A percentile compares a stretch with the other conserved stretches of the same genome.
Conservation (phyloP, 2,888 invertebrate species). For the Drosophila lutescens region DNA sequence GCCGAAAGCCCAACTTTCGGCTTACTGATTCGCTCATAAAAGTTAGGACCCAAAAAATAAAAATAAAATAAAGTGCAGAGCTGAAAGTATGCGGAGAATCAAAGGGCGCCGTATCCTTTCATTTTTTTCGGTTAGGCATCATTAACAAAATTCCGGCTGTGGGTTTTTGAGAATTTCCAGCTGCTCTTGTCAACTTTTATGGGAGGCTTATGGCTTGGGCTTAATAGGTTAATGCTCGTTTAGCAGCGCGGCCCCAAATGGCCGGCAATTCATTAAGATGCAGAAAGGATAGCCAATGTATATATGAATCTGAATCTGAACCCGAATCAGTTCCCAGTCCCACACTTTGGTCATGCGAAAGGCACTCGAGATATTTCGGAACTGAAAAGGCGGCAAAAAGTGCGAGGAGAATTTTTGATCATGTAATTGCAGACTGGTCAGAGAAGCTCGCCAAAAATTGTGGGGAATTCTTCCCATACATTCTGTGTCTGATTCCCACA, state of each 20-base stretch:
- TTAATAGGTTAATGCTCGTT: constrained; percentile 58
- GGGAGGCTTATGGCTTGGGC: constrained; percentile 43
- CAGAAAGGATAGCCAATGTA: constrained; percentile 33
- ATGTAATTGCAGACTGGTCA: constrained; percentile 51
- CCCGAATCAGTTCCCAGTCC: constrained; percentile 66
- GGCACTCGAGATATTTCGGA: constrained; percentile 70
- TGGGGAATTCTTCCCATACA: constrained; percentile 19
- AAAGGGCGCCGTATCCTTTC: constrained; percentile 70
- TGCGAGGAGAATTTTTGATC: constrained; percentile 68
- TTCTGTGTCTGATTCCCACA: constrained; percentile 28
- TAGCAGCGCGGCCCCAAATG: constrained; percentile 54
- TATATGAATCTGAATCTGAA: constrained; percentile 12
- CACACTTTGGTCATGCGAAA: constrained; percentile 79
- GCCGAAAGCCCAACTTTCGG: constrained; percentile 57
- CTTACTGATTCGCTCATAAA: constrained; percentile 56
- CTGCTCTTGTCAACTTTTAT: constrained; percentile 70
- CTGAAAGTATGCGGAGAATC: constrained; percentile 41
- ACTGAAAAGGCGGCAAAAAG: constrained; percentile 55
- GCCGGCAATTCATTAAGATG: constrained; percentile 65
- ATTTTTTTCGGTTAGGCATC: constrained; percentile 39
- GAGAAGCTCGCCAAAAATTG: constrained; percentile 8
- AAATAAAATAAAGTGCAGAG: constrained; percentile 5
- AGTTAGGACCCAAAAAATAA: constrained; percentile 55
- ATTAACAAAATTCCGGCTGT: constrained; percentile 51
- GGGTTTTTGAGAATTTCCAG: constrained; percentile 53